phyloP scores from a whole-genome alignment of 2,797 vertebrate species.

The Thamnophis elegans region DNA sequence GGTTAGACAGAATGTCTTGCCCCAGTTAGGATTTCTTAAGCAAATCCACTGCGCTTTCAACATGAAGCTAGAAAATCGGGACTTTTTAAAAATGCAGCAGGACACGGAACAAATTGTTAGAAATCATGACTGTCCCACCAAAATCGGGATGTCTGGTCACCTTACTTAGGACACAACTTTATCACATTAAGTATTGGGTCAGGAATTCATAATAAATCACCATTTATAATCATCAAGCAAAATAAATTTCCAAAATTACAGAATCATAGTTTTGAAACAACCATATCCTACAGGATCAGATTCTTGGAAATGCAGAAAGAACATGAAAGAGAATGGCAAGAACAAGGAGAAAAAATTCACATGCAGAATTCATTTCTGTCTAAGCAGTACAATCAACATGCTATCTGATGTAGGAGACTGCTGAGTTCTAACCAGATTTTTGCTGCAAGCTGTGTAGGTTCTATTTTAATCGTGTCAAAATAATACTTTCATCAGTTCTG shows the following conservation, averaged over 20 bases:
- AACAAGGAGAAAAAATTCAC: background rate
- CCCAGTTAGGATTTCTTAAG: too few relatives aligned
- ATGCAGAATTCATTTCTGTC: conserved; percentile 12
- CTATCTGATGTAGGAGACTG: background rate
- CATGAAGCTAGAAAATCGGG: too few relatives aligned
- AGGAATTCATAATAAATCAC: background rate
- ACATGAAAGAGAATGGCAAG: conserved; percentile 15
- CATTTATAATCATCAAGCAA: too few relatives aligned
- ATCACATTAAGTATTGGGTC: background rate
- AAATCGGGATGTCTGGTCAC: too few relatives aligned
- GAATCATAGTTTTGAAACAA: conserved; percentile 5
- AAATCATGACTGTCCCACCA: too few relatives aligned
- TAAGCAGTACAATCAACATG: conserved; percentile 20
- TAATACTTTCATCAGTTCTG: conserved; percentile 50
- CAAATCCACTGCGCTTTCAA: too few relatives aligned
- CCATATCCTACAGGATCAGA: background rate
- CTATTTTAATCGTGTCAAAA: conserved; percentile 58
- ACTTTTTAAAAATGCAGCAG: too few relatives aligned
- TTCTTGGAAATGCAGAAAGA: conserved; percentile 27
- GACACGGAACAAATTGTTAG: too few relatives aligned
- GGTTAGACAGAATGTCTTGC: too few relatives aligned
- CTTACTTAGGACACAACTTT: too few relatives aligned
- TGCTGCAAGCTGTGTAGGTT: conserved; percentile 19
- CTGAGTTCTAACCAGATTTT: background rate
- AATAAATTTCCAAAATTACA: background rate